Evolutionary conservation across 2,888 invertebrate species (phyloP).

Genomic region (Hetaerina titia): DNA sequence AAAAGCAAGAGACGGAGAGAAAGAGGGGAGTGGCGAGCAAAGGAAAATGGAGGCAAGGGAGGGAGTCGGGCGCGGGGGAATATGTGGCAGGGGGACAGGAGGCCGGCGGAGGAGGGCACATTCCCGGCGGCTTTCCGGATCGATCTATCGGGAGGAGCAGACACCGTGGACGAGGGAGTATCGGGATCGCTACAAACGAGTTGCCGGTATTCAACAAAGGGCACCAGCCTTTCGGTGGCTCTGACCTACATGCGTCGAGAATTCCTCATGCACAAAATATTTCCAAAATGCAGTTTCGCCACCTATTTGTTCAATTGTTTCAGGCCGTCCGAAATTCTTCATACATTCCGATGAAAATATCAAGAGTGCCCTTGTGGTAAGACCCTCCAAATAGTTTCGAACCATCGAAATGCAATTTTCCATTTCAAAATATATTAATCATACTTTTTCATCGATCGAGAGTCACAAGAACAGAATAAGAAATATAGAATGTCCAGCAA

Average conservation of each 20-base stretch:
- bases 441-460: too few species aligned
- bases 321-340: not conserved
- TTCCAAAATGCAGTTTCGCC: not conserved
- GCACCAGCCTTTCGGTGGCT: not conserved
- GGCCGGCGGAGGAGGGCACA: not conserved
- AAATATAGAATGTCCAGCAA: too few species aligned
- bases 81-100: not conserved
- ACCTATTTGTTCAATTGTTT: not conserved
- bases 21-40: not conserved
- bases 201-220: conserved; percentile 45
- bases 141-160: conserved; percentile 57
- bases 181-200: too few species aligned
- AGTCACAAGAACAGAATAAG: too few species aligned
- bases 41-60: not conserved
- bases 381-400: not conserved
- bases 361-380: not conserved
- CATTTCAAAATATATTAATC: too few species aligned
- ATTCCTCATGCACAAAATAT: conserved; percentile 42
- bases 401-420: too few species aligned
- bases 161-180: conserved; percentile 22
- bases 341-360: not conserved
- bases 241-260: conserved; percentile 49
- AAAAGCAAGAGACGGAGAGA: not conserved
- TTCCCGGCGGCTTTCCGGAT: conserved; percentile 10
- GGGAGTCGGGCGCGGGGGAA: not conserved